Evolutionary conservation across 2,797 vertebrate species (phyloP).

Genomic region (Tokudaia muenninki): DNA sequence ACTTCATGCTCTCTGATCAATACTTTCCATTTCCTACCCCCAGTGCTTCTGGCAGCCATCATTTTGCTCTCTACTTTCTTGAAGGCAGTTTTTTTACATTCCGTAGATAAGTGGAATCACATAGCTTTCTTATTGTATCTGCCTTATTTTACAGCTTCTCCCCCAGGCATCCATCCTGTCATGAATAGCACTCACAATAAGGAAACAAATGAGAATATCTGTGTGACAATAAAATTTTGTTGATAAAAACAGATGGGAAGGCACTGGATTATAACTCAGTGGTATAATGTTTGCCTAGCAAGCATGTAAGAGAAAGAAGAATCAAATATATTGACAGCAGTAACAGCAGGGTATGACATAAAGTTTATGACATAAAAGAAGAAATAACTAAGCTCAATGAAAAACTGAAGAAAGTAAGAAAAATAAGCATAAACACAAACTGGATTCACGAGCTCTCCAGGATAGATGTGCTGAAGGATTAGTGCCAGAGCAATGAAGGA

Average conservation of each 20-base stretch:
- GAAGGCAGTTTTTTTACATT: not conserved
- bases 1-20: not conserved
- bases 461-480: not conserved
- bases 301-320: not conserved
- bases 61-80: not conserved
- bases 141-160: not conserved
- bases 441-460: not conserved
- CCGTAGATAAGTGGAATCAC: not conserved
- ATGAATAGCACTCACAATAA: not conserved
- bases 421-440: not conserved
- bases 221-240: not conserved
- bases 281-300: not conserved
- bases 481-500: not conserved
- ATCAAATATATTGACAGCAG: not conserved
- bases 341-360: not conserved
- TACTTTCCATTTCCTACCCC: not conserved
- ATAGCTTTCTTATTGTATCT: not conserved
- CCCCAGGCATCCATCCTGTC: not conserved
- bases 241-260: not conserved
- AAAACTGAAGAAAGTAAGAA: slow-evolving; percentile 7
- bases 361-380: not conserved
- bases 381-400: not conserved
- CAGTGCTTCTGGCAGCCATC: not conserved
- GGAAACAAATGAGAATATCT: not conserved
- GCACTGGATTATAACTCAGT: not conserved